Percentiles rank a stretch among this genome's conserved stretches.
These are phyloP conservation scores for Pristionchus maxplancki DNA, from an alignment of 2,888 invertebrate species.

Conservation along the genomic window DNA sequence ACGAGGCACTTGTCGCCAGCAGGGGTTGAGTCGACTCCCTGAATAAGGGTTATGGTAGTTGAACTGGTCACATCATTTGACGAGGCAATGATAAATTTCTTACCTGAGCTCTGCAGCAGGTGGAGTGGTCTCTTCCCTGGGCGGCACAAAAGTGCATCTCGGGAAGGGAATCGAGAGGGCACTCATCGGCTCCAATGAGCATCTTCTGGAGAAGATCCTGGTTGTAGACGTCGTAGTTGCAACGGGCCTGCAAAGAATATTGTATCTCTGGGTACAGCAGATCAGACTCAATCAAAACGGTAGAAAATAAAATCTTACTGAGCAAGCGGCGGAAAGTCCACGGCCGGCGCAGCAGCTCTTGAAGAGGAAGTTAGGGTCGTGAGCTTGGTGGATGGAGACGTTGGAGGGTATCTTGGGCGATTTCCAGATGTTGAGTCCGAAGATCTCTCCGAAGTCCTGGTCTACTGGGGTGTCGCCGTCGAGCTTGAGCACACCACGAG, in stretches of 20 bases:
- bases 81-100: background rate
- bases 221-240: conserved; percentile 47
- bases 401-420: conserved; percentile 15
- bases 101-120: conserved; percentile 24
- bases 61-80: too few relatives aligned
- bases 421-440: conserved; percentile 6
- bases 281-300: background rate
- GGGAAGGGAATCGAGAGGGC: conserved; percentile 50
- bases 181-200: conserved; percentile 43
- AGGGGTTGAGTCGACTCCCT: conserved; percentile 21
- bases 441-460: conserved; percentile 36
- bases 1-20: conserved; percentile 46
- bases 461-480: conserved; percentile 6
- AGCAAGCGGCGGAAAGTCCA: conserved; percentile 21
- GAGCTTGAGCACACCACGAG: conserved; percentile 39
- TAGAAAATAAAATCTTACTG: background rate
- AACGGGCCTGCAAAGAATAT: conserved; percentile 29
- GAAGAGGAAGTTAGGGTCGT: conserved; percentile 45
- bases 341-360: conserved; percentile 15
- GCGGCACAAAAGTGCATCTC: conserved; percentile 50
- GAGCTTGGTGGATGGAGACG: background rate
- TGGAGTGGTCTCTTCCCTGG: conserved; percentile 37
- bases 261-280: conserved; percentile 6
- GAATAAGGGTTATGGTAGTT: background rate
- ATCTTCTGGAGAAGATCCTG: conserved; percentile 48